phyloP scores from a whole-genome alignment of 2,113 vertebrate species.

The Globicephala melas region DNA sequence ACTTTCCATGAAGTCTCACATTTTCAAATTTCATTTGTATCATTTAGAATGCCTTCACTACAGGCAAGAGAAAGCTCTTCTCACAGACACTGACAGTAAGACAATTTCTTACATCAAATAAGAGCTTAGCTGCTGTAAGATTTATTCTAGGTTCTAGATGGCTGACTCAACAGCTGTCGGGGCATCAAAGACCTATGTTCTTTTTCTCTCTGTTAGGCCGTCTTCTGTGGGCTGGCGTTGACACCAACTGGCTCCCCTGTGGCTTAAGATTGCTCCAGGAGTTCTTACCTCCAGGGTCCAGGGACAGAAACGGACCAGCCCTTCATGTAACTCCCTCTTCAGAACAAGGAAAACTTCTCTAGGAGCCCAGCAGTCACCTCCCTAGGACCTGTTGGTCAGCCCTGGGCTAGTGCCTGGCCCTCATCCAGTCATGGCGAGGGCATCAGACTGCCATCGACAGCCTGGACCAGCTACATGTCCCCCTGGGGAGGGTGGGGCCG shows the following conservation, averaged over 20 bases:
- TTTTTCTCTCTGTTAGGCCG: too few relatives aligned
- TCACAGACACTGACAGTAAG: not conserved
- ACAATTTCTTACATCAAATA: not conserved
- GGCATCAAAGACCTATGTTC: rapidly evolving
- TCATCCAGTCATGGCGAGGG: not conserved
- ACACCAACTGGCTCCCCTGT: not conserved
- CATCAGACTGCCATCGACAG: too few relatives aligned
- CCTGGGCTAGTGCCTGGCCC: not conserved
- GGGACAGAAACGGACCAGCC: not conserved
- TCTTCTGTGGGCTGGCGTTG: not conserved
- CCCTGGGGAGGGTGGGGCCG: not conserved
- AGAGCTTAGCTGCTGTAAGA: not conserved
- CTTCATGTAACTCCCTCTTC: not conserved
- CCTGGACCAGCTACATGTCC: not conserved
- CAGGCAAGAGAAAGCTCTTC: not conserved
- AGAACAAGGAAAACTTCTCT: not conserved
- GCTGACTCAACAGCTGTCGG: rapidly evolving
- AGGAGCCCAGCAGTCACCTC: not conserved
- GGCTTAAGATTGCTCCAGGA: not conserved
- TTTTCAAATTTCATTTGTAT: not conserved
- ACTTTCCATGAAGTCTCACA: not conserved
- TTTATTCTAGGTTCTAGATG: not conserved
- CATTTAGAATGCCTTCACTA: not conserved
- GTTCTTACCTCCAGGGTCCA: not conserved
- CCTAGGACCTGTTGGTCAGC: not conserved